Evolutionary conservation across 1,140 invertebrate species (phyloP).

Genomic region (Calephelis virginiensis): DNA sequence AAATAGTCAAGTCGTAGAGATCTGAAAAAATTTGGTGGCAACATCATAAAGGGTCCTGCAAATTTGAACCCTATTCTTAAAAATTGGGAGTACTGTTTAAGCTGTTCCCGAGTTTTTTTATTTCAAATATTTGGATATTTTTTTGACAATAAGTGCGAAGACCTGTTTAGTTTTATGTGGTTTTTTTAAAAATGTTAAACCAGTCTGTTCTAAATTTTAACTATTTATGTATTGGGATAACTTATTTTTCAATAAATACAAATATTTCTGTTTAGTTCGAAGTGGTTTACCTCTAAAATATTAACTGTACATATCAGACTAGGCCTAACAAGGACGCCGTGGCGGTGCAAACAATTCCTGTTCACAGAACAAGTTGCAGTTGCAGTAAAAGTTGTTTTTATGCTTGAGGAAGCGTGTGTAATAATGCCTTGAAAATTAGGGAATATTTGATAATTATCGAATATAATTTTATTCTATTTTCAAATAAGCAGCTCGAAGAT

Average conservation of each 20-base stretch:
- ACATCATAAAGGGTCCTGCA: no score
- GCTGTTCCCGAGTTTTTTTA: no score
- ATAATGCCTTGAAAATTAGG: slow-evolving; percentile 29
- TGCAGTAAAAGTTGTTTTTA: slow-evolving; percentile 75
- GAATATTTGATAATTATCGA: background rate
- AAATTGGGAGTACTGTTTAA: no score
- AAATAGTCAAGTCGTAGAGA: no score
- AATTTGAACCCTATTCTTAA: no score
- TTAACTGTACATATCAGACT: background rate
- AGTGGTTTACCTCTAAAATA: slow-evolving; percentile 1
- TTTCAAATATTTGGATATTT: no score
- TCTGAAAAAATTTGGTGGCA: no score
- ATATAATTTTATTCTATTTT: background rate
- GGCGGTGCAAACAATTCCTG: slow-evolving; percentile 59
- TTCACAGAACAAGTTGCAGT: slow-evolving; percentile 71
- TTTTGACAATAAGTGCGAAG: no score
- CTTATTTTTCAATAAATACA: background rate
- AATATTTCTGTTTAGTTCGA: background rate
- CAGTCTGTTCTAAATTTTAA: no score
- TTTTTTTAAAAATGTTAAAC: no score
- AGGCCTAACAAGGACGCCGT: slow-evolving; percentile 15
- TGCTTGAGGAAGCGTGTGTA: slow-evolving; percentile 58
- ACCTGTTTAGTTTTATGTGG: no score
- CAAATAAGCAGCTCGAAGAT: background rate
- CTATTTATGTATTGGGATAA: background rate